A percentile compares a stretch with the other conserved stretches of the same genome.
Conservation (phyloP, 1,140 invertebrate genomes). For the Lethocerus indicus region DNA sequence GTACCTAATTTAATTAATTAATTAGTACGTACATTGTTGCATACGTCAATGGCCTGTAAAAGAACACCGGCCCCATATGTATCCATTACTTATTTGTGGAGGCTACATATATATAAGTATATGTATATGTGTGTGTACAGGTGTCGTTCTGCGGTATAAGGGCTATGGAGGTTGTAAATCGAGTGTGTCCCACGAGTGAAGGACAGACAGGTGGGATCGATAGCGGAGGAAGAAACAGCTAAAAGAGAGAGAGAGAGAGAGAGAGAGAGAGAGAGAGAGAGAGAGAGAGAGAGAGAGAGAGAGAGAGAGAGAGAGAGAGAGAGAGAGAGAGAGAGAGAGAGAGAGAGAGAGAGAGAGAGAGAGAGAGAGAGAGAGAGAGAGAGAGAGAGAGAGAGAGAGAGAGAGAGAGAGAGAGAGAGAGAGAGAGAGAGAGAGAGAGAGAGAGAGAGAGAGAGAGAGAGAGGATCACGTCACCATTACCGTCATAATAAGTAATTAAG, state of each 20-base stretch:
- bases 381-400: conserved; percentile 6
- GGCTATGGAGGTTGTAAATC: too few species aligned
- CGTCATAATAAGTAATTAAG: conserved; percentile 19
- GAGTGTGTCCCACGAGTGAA: too few species aligned
- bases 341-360: conserved; percentile 1
- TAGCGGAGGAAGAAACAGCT: neutral
- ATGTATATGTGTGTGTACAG: too few species aligned
- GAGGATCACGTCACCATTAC: neutral
- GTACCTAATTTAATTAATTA: too few species aligned
- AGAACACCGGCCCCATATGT: too few species aligned
- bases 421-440: conserved; percentile 11
- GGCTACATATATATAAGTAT: too few species aligned
- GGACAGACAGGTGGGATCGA: too few species aligned
- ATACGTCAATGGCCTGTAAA: too few species aligned
- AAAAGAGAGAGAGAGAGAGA: conserved; percentile 12
- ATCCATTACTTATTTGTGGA: too few species aligned
- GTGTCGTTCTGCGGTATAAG: too few species aligned
- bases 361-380: conserved; percentile 1
- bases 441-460: conserved; percentile 6
- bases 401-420: conserved; percentile 11
- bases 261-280: conserved; percentile 13
- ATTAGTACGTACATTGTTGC: too few species aligned
- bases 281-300: conserved; percentile 11
- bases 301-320: conserved; percentile 15
- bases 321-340: conserved; percentile 7